phyloP scores from a whole-genome alignment of 2,888 invertebrate species.

The Spodoptera littoralis region DNA sequence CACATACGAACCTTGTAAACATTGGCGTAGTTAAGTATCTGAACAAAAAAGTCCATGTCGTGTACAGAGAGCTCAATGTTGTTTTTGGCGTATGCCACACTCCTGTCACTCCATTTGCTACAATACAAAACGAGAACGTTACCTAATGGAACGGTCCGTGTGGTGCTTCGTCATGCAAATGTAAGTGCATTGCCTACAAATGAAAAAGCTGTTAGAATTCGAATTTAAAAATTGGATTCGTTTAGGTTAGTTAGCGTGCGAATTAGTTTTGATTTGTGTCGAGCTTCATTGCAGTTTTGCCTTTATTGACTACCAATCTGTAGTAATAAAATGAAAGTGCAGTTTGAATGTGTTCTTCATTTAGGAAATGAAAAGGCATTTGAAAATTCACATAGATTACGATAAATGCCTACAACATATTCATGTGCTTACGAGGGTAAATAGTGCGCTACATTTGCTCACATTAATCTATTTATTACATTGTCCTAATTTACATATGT shows the following conservation, averaged over 20 bases:
- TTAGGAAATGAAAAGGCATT: too few relatives aligned
- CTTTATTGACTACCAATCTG: too few relatives aligned
- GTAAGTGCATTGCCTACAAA: constrained; percentile 41
- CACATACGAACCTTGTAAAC: constrained; percentile 71
- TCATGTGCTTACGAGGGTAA: too few relatives aligned
- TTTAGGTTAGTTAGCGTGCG: constrained; percentile 7
- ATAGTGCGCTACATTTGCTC: too few relatives aligned
- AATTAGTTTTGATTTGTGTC: constrained; percentile 9
- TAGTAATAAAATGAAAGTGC: too few relatives aligned
- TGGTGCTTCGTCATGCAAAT: constrained; percentile 47
- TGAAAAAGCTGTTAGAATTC: constrained; percentile 38
- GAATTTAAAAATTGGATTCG: constrained; percentile 29
- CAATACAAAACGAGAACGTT: constrained; percentile 45
- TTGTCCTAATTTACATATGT: too few relatives aligned
- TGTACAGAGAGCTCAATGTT: constrained; percentile 80
- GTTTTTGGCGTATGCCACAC: constrained; percentile 65
- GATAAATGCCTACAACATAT: too few relatives aligned
- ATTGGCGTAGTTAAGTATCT: constrained; percentile 75
- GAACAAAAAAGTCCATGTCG: constrained; percentile 79
- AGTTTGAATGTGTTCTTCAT: background rate
- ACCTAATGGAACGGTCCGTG: constrained; percentile 43
- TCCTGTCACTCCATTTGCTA: constrained; percentile 72
- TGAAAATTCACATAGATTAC: too few relatives aligned
- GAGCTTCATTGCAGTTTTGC: background rate
- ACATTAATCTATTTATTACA: too few relatives aligned